Conservation (phyloP, 2,888 invertebrate genomes). For the Polydrusus tereticollis region DNA sequence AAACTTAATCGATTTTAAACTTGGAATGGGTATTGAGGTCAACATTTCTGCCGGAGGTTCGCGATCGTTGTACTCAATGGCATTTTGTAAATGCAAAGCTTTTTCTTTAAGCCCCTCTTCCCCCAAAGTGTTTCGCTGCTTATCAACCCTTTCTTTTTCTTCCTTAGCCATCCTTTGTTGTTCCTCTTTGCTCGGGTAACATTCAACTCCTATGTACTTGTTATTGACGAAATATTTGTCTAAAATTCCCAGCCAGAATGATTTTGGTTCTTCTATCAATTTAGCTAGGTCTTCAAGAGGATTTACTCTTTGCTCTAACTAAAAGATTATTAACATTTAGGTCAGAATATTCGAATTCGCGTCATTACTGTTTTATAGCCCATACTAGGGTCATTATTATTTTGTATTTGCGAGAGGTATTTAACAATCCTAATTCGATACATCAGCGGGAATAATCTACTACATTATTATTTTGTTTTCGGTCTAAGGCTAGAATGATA, state of each 20-base stretch:
- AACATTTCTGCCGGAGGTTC: constrained; percentile 80
- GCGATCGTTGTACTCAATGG: constrained; percentile 82
- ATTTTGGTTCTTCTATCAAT: constrained; percentile 73
- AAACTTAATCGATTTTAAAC: constrained; percentile 79
- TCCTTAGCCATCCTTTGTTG: constrained; percentile 77
- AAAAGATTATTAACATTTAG: constrained; percentile 50
- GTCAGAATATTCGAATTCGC: neutral
- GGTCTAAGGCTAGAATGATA: too few species aligned
- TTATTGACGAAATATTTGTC: constrained; percentile 77
- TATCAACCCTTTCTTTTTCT: constrained; percentile 79
- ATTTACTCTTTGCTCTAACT: constrained; percentile 80
- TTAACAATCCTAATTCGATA: too few species aligned
- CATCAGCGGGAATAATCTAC: too few species aligned
- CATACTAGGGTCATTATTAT: too few species aligned
- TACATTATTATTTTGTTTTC: too few species aligned
- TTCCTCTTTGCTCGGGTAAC: constrained; percentile 75
- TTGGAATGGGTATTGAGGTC: constrained; percentile 81
- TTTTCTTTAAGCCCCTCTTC: constrained; percentile 76
- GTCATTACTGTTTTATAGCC: neutral
- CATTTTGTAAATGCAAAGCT: constrained; percentile 73
- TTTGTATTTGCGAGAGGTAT: too few species aligned
- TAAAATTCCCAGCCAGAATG: constrained; percentile 82
- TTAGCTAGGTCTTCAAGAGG: constrained; percentile 74
- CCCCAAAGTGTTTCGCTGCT: constrained; percentile 76
- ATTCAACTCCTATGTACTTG: constrained; percentile 74